These are phyloP conservation scores for Eidolon dupreanum DNA, from an alignment of 2,797 vertebrate species.

Conservation along the genomic window DNA sequence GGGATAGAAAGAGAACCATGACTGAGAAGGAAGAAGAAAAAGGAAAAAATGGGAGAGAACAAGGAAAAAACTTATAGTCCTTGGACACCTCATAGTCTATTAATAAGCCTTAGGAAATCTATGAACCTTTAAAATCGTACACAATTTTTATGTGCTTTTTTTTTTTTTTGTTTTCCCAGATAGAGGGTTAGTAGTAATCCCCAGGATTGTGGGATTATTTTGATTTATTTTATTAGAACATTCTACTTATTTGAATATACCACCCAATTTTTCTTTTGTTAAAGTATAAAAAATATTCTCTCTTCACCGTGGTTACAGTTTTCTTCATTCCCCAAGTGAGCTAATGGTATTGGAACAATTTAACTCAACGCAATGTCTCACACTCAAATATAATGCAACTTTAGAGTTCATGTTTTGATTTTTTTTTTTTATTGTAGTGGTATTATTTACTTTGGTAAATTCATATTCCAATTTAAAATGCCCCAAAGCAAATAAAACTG, in stretches of 20 bases:
- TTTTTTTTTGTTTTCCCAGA: neutral
- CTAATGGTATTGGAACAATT: neutral
- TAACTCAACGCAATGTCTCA: constrained; percentile 53
- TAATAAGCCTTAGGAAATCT: neutral
- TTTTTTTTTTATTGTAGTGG: constrained; percentile 77
- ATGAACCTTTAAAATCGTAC: neutral
- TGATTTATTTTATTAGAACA: neutral
- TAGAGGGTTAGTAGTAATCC: neutral
- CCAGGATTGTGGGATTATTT: constrained; percentile 36
- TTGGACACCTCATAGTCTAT: neutral
- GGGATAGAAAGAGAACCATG: neutral
- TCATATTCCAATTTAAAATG: constrained; percentile 82
- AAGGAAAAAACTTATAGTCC: neutral
- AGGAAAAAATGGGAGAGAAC: neutral
- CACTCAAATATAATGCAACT: constrained; percentile 56
- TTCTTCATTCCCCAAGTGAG: neutral
- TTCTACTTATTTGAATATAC: neutral
- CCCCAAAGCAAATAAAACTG: constrained; percentile 79
- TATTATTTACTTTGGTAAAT: constrained; percentile 85
- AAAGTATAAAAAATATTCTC: neutral
- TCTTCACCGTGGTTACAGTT: neutral
- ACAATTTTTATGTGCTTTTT: neutral
- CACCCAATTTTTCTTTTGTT: neutral
- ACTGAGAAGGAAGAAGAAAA: neutral
- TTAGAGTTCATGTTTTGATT: constrained; percentile 62